Base-by-base conservation (phyloP, 2,797 vertebrate genomes). In the Taenioides sp. region DNA sequence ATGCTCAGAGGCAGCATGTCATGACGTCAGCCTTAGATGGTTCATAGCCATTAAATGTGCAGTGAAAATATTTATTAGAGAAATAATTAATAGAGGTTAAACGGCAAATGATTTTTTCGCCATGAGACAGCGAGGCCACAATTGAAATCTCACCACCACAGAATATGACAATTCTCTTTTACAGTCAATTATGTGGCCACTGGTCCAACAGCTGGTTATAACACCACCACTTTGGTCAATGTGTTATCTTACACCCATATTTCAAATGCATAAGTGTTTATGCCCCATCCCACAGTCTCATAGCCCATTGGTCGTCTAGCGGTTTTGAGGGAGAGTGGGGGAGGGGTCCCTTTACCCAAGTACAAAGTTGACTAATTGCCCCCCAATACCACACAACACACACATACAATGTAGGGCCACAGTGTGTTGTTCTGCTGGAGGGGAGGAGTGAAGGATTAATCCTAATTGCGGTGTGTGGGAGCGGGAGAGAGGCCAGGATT, bases 401-500 rank as follows among this genome's bases (percentile, higher is more conserved):
- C 70, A 37, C 73, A 72, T 62, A 59, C 34, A 49, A 70, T 54
- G 65, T 28, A 77, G 65, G 67, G 78, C 72, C 67, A 84, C 65
- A 77, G 61, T 65, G 70, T 80, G 74, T 88, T 82, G 80, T 78
- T 74, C 69, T 69, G 81, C 3, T 75, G 65, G 54, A 60, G 85
- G 84, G 86, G 83, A 87, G 87, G 84, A 88, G 84, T 75, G 70
- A 76, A 80, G 84, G 90, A 87, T 92, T 91, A 88, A 86, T 91
- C 75, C 74, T 92, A 91, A 92, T 92, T 91, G 89, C 82, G 76
- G 89, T 82, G 88, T 89, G 87, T 84, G 83, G 91, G 87, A 91
- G 85, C 80, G 86, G 89, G 84, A 93, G 82, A 89, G 88, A 86
- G 86, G 87, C 86, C 88, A 75, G 91, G 90, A 93, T 93, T 92